Evolutionary conservation across 2,797 vertebrate genomes (phyloP), one percentile per base, ranked within the genome.

Genomic region (Sebastes dallii): DNA sequence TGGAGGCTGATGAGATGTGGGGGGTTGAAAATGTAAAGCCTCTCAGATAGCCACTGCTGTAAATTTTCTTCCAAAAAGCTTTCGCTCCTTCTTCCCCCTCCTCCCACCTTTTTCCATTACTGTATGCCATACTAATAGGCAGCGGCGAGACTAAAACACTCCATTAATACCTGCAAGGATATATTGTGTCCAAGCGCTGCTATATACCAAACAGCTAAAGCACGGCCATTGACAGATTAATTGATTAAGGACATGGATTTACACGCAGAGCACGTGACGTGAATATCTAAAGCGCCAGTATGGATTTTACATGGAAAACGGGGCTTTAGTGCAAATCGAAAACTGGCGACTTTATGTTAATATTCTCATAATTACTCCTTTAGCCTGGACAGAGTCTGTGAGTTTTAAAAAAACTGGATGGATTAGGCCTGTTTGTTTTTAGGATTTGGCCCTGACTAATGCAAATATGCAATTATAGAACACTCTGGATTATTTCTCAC

Each of bases 81-180:
- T 58, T 72, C 32, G 27, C 70, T 56, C 16, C 25, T 66, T 76
- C 36, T 32, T 24, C 27, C 77, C 34, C 81, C 54, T 80, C 75
- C 83, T 87, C 70, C 85, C 39, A 59, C 58, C 58, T 14, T 62
- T 46, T 81, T 74, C 50, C 80, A 83, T 75, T 81, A 82, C 34
- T 66, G 59, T 80, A 56, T 13, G 30, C 34, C 58, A 2, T 22
- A 59, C 62, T 84, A 86, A 78, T 54, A 80, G 62, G 36, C 59
- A 69, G 64, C 27, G 29, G 61, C 4, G 3, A 83, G 39, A 76
- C 70, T 62, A 64, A 72, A 73, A 75, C 66, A 56, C 62, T 76
- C 72, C 82, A 88, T 90, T 85, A 88, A 64, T 66, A 82, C 81
- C 60, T 88, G 56, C 75, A 72, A 80, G 72, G 71, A 89, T 66